phyloP scores from a whole-genome alignment of 1,140 invertebrate genomes.

The Littorina saxatilis region DNA sequence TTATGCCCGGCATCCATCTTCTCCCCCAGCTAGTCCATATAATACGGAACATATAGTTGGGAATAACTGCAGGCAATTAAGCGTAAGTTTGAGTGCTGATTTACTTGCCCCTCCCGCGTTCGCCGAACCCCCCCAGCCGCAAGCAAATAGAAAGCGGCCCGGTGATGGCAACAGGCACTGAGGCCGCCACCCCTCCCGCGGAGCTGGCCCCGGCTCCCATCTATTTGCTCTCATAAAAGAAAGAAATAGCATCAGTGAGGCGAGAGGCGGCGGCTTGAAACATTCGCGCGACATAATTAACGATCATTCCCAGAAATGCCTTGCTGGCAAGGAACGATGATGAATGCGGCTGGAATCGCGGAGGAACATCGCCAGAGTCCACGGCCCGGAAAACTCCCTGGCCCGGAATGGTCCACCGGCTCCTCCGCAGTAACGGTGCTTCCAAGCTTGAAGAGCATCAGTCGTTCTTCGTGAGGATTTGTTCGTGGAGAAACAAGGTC shows the following conservation, averaged over 20 bases:
- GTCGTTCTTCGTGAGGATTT: too few species aligned
- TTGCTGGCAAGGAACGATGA: constrained; percentile 28
- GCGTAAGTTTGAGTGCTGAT: constrained; percentile 40
- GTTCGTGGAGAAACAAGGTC: too few species aligned
- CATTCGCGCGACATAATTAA: constrained; percentile 42
- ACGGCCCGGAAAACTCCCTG: constrained; percentile 27
- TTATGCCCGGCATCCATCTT: constrained; percentile 41
- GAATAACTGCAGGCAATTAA: constrained; percentile 38
- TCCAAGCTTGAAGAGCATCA: too few species aligned
- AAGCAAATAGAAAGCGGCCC: constrained; percentile 26
- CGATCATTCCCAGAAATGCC: constrained; percentile 37
- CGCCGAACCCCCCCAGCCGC: constrained; percentile 23
- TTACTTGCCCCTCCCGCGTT: constrained; percentile 34
- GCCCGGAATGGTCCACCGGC: constrained; percentile 24
- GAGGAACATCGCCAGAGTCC: constrained; percentile 22
- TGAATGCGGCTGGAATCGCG: constrained; percentile 3
- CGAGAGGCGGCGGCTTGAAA: constrained; percentile 37
- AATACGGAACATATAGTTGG: constrained; percentile 46
- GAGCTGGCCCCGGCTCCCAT: constrained; percentile 20
- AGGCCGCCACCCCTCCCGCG: not conserved
- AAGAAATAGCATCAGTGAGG: constrained; percentile 36
- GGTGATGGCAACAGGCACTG: constrained; percentile 35
- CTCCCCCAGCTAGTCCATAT: constrained; percentile 32
- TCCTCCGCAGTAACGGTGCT: too few species aligned
- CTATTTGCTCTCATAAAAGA: constrained; percentile 44